Conservation (phyloP, 92 coral and sea anemone species). For the Hydrozoanthus gracilis region DNA sequence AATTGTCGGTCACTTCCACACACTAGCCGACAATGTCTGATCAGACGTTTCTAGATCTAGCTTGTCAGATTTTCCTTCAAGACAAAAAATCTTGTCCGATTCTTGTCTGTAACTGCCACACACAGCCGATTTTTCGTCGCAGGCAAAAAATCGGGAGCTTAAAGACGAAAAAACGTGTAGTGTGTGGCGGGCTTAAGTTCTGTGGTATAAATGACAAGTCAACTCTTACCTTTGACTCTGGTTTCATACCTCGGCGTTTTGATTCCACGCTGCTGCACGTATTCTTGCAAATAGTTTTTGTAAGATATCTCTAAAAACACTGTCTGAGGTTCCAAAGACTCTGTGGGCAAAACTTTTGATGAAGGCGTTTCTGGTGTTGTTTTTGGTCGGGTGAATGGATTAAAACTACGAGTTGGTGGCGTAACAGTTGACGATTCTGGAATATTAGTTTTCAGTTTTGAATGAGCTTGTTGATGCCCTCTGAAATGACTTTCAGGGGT, state of each 20-base stretch:
- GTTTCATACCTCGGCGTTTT: slow-evolving; percentile 75
- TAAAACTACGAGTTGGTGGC: background rate
- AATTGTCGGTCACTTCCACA: no score
- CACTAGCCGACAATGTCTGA: no score
- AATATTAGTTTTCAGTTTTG: background rate
- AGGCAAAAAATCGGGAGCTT: no score
- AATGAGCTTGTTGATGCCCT: background rate
- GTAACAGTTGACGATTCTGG: background rate
- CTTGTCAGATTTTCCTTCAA: no score
- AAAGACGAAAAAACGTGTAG: no score
- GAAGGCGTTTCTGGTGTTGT: slow-evolving; percentile 16
- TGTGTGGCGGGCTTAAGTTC: no score
- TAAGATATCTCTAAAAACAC: slow-evolving; percentile 57
- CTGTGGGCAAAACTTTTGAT: slow-evolving; percentile 28
- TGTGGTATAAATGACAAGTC: no score
- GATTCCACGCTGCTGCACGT: slow-evolving; percentile 83
- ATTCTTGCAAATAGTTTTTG: slow-evolving; percentile 89
- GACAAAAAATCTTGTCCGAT: no score
- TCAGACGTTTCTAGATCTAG: no score
- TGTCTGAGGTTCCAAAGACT: slow-evolving; percentile 1
- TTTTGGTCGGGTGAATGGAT: background rate
- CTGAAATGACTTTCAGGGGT: background rate
- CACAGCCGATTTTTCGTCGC: no score
- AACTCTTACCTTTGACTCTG: slow-evolving; percentile 58
- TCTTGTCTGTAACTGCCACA: no score